Evolutionary conservation across 2,113 vertebrate genomes (phyloP), one percentile per base, ranked within the genome.

Genomic region (Pholis gunnellus): DNA sequence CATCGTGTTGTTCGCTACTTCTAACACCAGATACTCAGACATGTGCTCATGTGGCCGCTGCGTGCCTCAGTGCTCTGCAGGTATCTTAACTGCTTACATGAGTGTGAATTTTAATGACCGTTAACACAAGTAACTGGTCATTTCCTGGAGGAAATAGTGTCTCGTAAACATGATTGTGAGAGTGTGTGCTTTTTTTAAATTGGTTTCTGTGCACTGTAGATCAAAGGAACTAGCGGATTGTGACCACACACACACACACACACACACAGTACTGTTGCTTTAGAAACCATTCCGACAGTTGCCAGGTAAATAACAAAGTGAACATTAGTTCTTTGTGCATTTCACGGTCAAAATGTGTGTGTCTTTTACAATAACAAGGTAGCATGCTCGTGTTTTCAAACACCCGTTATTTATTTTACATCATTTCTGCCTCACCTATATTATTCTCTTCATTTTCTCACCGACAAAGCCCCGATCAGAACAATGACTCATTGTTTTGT

Each of bases 361-460:
- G 22, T 80, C n/a, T 79, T 48, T 42, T 3, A 34, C 36, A 27
- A 4, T 34, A 40, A 72, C 34, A 31, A 25, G 1, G 5, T n/a
- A 17, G 72, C 50, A 20, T 20, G 10, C 15, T 57, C 0, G 13
- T 25, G 13, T 27, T 54, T 44, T 34, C 27, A 70, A 84, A 77
- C 75, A 82, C 38, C 66, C 89, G 87, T 70, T 84, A 15, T 52
- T 80, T 44, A 72, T 83, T 74, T 60, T 27, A 29, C 13, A 0
- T 44, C 29, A 22, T 34, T 36, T 65, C 22, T 42, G 3, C 66
- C 59, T 31, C 34, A 1, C 1, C n/a, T 3, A 3, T n/a, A 74
- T 76, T 20, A 61, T 46, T 61, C 42, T 40, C 36, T 25, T 40
- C 46, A 17, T 46, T 38, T 44, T 29, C 15, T 61, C 50, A 38